Evolutionary conservation across 2,888 invertebrate species (phyloP), one percentile per base, ranked within the genome.

Genomic region (Sericinus montela): DNA sequence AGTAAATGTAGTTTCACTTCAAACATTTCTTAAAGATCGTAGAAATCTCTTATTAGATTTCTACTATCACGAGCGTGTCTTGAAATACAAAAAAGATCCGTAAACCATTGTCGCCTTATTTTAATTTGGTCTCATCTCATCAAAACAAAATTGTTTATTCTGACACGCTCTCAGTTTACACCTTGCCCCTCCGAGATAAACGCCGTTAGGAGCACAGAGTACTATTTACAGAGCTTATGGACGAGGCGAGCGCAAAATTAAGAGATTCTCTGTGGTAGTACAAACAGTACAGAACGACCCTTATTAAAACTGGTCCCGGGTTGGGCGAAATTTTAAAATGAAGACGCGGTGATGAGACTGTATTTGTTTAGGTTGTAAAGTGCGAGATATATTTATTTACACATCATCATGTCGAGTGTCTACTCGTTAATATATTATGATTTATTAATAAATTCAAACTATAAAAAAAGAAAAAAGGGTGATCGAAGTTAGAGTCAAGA

Each of bases 251-350:
- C 67, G 75, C 73, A 62, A 84, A 84, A 85, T 85, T 83, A 83
- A 84, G 84, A 80, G 80, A 82, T 83, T 78, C 69, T 67, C 65
- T 63, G 66, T 65, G 56, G 65, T 63, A 69, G 61, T 63, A 69
- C 74, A 80, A 80, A 81, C 80, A 75, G 67, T 71, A 68, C 68
- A 65, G 60, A 74, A 70, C 72, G 72, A 74, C 76, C 80, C 79
- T 81, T 83, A 83, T 80, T 82, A 76, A 32, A 70, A 62, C 65
- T 60, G 54, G 56, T 52, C 59, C 63, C 57, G 19, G 49, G 37
- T 36, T 44, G 51, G 57, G 57, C 63, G 62, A 59, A 67, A 63
- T 73, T 80, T 78, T 77, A 80, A 80, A 84, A 79, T 75, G 75
- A 75, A 78, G 75, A 74, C 65, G 67, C 62, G 56, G 52, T 60